phyloP scores from a whole-genome alignment of 2,888 invertebrate species.

The Trissoscelio sp. region DNA sequence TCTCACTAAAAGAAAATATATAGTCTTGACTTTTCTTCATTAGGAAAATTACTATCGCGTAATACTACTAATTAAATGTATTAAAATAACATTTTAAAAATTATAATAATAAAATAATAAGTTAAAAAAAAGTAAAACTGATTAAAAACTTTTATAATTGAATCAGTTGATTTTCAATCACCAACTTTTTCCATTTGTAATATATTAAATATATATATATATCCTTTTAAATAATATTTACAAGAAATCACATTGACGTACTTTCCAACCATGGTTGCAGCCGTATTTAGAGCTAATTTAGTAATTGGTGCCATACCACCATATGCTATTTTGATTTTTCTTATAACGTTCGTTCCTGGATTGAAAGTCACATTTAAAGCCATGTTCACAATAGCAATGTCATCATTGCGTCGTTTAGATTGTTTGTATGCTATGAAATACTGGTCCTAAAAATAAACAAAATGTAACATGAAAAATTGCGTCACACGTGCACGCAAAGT shows the following conservation, averaged over 20 bases:
- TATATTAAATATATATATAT: too few relatives aligned
- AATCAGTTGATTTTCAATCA: too few relatives aligned
- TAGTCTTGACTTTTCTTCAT: not conserved
- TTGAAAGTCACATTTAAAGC: slow-evolving; percentile 90
- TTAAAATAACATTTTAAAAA: too few relatives aligned
- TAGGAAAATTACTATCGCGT: too few relatives aligned
- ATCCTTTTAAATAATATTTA: not conserved
- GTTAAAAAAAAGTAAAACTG: too few relatives aligned
- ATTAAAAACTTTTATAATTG: too few relatives aligned
- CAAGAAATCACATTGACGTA: not conserved
- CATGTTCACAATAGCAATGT: slow-evolving; percentile 97
- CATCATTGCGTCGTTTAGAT: slow-evolving; percentile 95
- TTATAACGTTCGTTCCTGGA: slow-evolving; percentile 84
- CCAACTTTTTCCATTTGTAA: too few relatives aligned
- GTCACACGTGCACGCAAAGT: too few relatives aligned
- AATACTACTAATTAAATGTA: too few relatives aligned
- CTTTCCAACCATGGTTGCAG: slow-evolving; percentile 85
- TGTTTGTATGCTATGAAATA: slow-evolving; percentile 95
- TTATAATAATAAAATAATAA: too few relatives aligned
- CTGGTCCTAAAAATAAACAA: slow-evolving; percentile 84
- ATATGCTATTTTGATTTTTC: slow-evolving; percentile 89
- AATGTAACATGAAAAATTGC: not conserved
- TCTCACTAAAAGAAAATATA: not conserved
- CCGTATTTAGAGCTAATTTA: slow-evolving; percentile 88
- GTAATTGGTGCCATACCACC: slow-evolving; percentile 97